These are phyloP conservation scores for Astatoreochromis straeleni DNA, from an alignment of 2,113 vertebrate species.

Conservation along the genomic window DNA sequence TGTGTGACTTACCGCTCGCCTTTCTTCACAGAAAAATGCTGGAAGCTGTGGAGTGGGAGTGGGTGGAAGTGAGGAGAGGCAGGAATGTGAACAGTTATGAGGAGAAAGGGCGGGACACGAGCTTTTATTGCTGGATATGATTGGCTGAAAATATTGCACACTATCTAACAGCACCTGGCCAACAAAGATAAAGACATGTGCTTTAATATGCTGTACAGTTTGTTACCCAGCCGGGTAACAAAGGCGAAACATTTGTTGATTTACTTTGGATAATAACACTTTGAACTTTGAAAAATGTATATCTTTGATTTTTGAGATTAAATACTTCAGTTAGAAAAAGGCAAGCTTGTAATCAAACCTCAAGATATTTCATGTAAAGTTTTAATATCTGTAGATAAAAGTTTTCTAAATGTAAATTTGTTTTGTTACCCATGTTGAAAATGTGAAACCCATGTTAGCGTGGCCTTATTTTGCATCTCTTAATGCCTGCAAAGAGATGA, in stretches of 20 bases:
- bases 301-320: neutral
- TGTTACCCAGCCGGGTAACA: accelerated
- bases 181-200: neutral
- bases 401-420: neutral
- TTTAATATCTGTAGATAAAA: neutral
- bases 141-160: neutral
- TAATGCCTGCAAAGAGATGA: neutral
- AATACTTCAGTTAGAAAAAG: neutral
- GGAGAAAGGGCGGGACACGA: neutral
- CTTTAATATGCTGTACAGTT: neutral
- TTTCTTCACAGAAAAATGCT: neutral
- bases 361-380: neutral
- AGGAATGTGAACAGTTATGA: accelerated
- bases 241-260: neutral
- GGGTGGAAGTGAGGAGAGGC: neutral
- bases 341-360: neutral
- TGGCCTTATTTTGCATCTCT: neutral
- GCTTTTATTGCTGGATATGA: neutral
- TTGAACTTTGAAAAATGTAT: neutral
- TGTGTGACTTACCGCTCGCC: neutral
- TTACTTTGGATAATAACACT: neutral
- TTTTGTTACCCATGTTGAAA: neutral
- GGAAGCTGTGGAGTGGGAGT: neutral
- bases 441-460: neutral
- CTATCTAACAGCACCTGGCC: accelerated